Evolutionary conservation across 2,113 vertebrate species (phyloP), one percentile per base, ranked within the genome.

Genomic region (Fregata magnificens): DNA sequence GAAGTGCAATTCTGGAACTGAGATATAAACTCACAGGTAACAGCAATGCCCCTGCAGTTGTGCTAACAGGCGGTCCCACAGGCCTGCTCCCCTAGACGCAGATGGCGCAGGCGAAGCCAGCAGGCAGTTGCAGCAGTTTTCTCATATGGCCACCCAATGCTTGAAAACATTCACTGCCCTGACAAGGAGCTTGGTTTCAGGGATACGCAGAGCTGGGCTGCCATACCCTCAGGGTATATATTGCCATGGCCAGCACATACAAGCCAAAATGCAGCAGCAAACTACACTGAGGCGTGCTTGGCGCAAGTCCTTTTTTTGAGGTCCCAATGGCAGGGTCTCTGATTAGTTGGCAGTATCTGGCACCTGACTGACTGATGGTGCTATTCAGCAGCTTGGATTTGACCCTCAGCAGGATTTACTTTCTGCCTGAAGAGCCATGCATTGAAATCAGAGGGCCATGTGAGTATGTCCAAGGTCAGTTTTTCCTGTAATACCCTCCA

Each of bases 301-400:
- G 82, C 36, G 0, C 55, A 31, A 72, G 47, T 20, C 22, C 29
- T 81, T 63, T 36, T 21, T 47, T 11, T 0, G 4, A 92, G n/a
- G 59, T 70, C 22, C 85, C 38, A 11, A 14, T 19, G 62, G 85
- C 22, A 55, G 16, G 24, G 28, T 55, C 42, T 92, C 67, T 90
- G 79, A 81, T 84, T 67, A 88, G 52, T 20, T 86, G 86, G 76
- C 79, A 86, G 55, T 47, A 52, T 55, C 72, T 59, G 80, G 79
- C 55, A 82, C 38, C 47, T 22, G 73, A 28, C 78, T 91, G 73
- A 66, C 55, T 77, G 90, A 65, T 69, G 71, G 40, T 95, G 90
- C 67, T 92, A 26, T 73, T 90, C 91, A 92, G 95, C 89, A 96
- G 84, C 86, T 92, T 74, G 56, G 80, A 67, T 88, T 49, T 94